These are phyloP conservation scores for Drosophila lowei DNA, from an alignment of 1,140 invertebrate species.

Conservation along the genomic window DNA sequence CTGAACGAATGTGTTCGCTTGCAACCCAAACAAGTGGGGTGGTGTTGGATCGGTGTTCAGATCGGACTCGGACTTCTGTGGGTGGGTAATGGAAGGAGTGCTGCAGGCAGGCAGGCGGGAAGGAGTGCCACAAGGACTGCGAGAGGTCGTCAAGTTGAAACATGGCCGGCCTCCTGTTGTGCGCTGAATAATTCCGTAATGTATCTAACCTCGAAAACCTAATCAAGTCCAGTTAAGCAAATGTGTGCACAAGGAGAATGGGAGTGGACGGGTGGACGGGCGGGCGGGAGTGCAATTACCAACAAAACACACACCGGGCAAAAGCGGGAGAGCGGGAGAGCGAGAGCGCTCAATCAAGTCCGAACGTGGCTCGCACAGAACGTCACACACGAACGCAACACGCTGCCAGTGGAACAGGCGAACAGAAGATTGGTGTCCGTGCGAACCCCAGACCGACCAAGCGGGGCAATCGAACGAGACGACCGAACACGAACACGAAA, in stretches of 20 bases:
- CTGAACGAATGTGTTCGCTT: conserved; percentile 25
- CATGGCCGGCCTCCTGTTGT: conserved; percentile 27
- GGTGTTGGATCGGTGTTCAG: conserved; percentile 38
- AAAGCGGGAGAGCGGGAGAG: background rate
- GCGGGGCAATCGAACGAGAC: conserved; percentile 26
- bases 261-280: no score
- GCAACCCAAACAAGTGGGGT: conserved; percentile 57
- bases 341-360: conserved; percentile 20
- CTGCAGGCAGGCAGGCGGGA: no score
- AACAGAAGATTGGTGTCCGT: conserved; percentile 55
- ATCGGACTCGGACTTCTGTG: conserved; percentile 16
- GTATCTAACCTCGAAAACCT: conserved; percentile 78
- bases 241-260: conserved; percentile 46
- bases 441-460: conserved; percentile 53
- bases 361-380: conserved; percentile 63
- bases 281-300: conserved; percentile 64
- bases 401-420: conserved; percentile 74
- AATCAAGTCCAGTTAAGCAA: conserved; percentile 79
- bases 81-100: background rate
- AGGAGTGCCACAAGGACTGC: no score
- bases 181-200: conserved; percentile 73
- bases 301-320: conserved; percentile 5
- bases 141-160: no score
- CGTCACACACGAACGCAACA: conserved; percentile 82
- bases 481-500: conserved; percentile 39